Percentiles rank a stretch among this genome's conserved stretches.
Conservation (phyloP, 2,113 vertebrate species). For the Prinia subflava region DNA sequence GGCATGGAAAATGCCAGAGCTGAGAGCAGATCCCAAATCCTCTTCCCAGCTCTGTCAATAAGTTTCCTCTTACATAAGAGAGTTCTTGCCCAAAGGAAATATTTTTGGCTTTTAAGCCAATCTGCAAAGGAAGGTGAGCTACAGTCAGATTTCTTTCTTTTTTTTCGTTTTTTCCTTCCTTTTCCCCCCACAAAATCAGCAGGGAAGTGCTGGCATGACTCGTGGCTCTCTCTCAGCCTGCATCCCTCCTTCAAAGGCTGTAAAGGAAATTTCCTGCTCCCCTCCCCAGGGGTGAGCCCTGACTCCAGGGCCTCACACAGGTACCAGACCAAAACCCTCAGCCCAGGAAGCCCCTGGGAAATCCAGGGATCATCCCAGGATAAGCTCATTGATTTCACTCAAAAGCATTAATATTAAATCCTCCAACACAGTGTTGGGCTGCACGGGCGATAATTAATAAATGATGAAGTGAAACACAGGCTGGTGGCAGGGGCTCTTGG, state of each 20-base stretch:
- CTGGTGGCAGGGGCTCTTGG: neutral
- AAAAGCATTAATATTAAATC: neutral
- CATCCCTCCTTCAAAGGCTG: neutral
- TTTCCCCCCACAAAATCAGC: neutral
- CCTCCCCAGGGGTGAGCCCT: neutral
- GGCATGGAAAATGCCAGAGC: neutral
- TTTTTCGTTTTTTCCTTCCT: rapidly evolving
- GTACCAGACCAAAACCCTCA: neutral
- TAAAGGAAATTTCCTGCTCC: neutral
- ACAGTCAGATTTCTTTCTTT: too few species aligned
- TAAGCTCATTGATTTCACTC: neutral
- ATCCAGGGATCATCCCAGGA: neutral
- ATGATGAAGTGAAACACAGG: neutral
- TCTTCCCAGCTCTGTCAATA: neutral
- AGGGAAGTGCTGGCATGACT: neutral
- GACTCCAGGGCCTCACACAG: neutral
- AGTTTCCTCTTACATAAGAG: neutral
- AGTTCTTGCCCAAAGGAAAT: neutral
- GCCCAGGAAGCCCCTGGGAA: neutral
- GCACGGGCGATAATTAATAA: neutral
- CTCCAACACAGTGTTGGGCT: neutral
- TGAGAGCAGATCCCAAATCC: neutral
- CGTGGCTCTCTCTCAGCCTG: neutral
- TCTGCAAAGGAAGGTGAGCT: neutral
- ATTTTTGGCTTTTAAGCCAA: neutral